Conservation (phyloP, 2,113 vertebrate species). For the Thunnus maccoyii region DNA sequence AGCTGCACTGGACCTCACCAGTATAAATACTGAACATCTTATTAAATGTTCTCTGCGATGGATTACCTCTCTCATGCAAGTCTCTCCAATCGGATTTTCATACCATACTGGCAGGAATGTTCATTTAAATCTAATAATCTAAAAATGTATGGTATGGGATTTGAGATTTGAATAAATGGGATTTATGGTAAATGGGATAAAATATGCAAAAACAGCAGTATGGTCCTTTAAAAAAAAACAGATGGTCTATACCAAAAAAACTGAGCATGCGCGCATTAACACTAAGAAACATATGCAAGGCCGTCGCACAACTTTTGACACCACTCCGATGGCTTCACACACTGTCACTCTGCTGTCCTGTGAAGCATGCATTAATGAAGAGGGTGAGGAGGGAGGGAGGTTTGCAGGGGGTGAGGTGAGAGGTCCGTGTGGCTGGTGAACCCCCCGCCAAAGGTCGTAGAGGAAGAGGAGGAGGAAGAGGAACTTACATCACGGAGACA, state of each 20-base stretch:
- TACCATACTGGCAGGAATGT: neutral
- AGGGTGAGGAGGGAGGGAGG: slow-evolving; percentile 31
- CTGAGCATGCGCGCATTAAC: slow-evolving; percentile 72
- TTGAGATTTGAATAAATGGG: slow-evolving; percentile 9
- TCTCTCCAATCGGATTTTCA: slow-evolving; percentile 19
- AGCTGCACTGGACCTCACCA: no score
- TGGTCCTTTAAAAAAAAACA: slow-evolving; percentile 72
- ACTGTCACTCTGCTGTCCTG: slow-evolving; percentile 74
- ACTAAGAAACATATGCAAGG: slow-evolving; percentile 69
- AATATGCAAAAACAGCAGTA: slow-evolving; percentile 68
- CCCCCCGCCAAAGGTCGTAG: slow-evolving; percentile 71
- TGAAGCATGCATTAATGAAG: slow-evolving; percentile 80
- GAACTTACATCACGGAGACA: slow-evolving; percentile 97
- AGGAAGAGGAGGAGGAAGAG: slow-evolving; percentile 83
- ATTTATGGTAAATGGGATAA: slow-evolving; percentile 52
- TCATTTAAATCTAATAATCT: neutral
- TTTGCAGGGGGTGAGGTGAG: slow-evolving; percentile 63
- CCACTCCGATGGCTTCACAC: slow-evolving; percentile 67
- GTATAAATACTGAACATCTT: neutral
- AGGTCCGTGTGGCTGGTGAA: slow-evolving; percentile 72
- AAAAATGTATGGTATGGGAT: slow-evolving; percentile 21
- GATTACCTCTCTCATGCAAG: neutral
- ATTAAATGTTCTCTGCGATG: neutral
- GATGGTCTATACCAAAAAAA: slow-evolving; percentile 61
- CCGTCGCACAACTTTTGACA: slow-evolving; percentile 61